Evolutionary conservation across 2,113 vertebrate genomes (phyloP), one percentile per base, ranked within the genome.

Genomic region (Rhinolophus sinicus): DNA sequence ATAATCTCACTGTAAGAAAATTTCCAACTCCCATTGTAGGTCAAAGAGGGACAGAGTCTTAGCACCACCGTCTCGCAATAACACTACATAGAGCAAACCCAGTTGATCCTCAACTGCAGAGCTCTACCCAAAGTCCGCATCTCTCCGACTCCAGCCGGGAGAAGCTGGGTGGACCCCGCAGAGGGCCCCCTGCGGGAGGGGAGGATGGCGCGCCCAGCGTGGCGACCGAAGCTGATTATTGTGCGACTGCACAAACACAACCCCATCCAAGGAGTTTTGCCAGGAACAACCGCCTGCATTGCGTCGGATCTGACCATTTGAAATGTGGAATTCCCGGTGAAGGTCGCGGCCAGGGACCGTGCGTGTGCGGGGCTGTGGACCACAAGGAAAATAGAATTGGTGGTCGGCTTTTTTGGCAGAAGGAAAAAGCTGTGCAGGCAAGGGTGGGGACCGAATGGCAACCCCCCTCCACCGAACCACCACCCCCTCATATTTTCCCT

Each of bases 281-380:
- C 95, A 84, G 87, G 93, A 82, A 90, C 50, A 93, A 67, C 94
- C 83, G 93, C 97, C 98, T 98, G 98, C 98, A 98, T 98, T 99
- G 98, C 98, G 98, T 98, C 98, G 98, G 96, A 95, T 94, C 93
- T 95, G 90, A 96, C 97, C 95, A 88, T 93, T 82, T 65, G 90
- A 96, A 93, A 93, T 83, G 95, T 84, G 90, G 93, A 93, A 97
- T 95, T 97, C 97, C 92, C 81, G 40, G 96, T 82, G 95, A 98
- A 96, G 97, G 97, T 96, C 97, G 94, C 33, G n/a, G 80, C 65
- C 19, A 6, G 81, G 77, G 47, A 22, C 65, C 21, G 33, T 54
- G 65, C 80, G 56, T 33, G 97, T 77, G 94, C 72, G 30, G 47
- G 35, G 78, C 88, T 93, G 92, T 2, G 73, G 69, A 75, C 77